phyloP scores from a whole-genome alignment of 2,113 vertebrate genomes.

The Meleagris gallopavo region DNA sequence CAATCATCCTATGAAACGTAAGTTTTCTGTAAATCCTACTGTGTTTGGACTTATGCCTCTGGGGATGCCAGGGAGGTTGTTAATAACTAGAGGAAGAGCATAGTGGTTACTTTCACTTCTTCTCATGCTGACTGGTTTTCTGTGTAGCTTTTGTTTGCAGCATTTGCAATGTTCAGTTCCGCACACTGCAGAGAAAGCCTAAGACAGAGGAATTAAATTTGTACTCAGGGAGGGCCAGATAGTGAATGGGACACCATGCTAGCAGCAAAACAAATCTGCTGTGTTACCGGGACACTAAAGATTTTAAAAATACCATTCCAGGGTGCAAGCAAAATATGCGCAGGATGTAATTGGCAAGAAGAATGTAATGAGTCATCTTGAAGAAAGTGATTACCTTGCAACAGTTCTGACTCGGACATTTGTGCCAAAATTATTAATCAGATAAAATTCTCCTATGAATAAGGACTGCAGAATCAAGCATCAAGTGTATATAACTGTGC shows the following conservation, averaged over 20 bases:
- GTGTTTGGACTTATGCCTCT: background rate
- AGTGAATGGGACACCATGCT: accelerated
- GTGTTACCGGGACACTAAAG: background rate
- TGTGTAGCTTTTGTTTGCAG: background rate
- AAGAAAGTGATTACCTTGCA: background rate
- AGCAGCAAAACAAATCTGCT: background rate
- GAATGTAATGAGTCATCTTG: background rate
- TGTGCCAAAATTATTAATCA: background rate
- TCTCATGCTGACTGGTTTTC: accelerated
- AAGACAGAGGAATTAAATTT: background rate
- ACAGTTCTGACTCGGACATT: conserved; percentile 3
- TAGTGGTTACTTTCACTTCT: background rate
- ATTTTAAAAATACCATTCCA: background rate
- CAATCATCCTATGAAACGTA: accelerated
- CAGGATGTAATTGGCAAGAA: background rate
- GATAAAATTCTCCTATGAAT: background rate
- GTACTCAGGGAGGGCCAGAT: background rate
- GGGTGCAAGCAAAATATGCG: background rate
- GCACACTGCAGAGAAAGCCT: accelerated
- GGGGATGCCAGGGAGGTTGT: accelerated
- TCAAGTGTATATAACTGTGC: background rate
- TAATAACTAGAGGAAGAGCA: background rate
- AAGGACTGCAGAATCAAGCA: background rate
- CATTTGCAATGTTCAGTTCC: background rate
- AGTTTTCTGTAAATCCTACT: background rate